Evolutionary conservation across 2,113 vertebrate genomes (phyloP), one percentile per base, ranked within the genome.

Genomic region (Polyodon spathula): DNA sequence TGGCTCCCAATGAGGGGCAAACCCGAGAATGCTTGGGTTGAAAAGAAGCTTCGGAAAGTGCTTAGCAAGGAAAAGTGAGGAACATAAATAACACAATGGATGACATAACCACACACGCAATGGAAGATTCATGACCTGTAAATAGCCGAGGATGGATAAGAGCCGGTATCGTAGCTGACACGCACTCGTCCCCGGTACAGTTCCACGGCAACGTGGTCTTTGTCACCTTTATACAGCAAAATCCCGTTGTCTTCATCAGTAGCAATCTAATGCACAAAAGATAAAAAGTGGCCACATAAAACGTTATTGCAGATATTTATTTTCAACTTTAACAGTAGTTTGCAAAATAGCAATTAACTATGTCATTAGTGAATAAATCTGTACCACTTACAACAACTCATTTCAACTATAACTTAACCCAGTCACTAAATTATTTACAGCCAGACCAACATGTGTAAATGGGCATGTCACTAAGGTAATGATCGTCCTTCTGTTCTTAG

Each of bases 191-290:
- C 96, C 41, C 95, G 87, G 73, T 92, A 97, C 8, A 99, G 80
- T 68, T 98, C 96, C 61, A 98, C 90, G 0, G 94, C 92, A 1
- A 99, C 92, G 37, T 97, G 92, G 68, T 98, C 95, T 40, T 80
- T 86, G 74, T 95, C 92, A 0, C 92, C 95, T 79, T 97, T 98
- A 62, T 98, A 99, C 64, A 99, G 77, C 69, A 99, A 78, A 65
- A 99, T 88, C 0, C 96, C 96, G 9, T 89, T 98, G 79, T 99
- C 96, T 76, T 98, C 94, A 63, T 97, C 93, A 12, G 96, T 99
- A 41, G 96, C 93, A 44, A 99, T 92, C 96, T 99, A 73, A 4
- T 27, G n/a, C 17, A 17, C 39, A 15, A 64, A 4, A 68, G 37
- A 17, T 8, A 40, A 68, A 65, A 77, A 76, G n/a, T 58, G 63